These are phyloP conservation scores for Brevimyrus niger DNA, from an alignment of 2,113 vertebrate species.

Conservation along the genomic window DNA sequence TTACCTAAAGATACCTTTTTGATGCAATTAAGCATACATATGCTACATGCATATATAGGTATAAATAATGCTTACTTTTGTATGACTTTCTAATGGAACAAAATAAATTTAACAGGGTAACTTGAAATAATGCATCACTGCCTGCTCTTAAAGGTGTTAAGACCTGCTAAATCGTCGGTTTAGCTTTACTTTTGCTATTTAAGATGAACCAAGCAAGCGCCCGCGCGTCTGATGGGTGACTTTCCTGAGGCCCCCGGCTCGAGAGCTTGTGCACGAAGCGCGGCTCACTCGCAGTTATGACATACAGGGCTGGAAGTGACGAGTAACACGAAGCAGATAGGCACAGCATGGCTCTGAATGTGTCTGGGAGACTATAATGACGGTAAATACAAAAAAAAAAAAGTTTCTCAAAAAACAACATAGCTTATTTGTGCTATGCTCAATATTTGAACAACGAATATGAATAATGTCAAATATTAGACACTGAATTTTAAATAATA, in stretches of 20 bases:
- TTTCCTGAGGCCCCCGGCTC: neutral
- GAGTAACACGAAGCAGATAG: neutral
- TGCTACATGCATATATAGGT: neutral
- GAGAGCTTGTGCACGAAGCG: neutral
- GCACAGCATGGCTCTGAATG: neutral
- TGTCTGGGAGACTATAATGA: neutral
- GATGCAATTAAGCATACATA: neutral
- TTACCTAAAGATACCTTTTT: neutral
- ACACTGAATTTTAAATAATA: neutral
- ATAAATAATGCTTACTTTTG: neutral
- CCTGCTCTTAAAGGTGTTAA: neutral
- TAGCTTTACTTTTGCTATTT: neutral
- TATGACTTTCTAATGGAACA: neutral
- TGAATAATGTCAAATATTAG: neutral
- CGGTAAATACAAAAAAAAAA: neutral
- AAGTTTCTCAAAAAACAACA: neutral
- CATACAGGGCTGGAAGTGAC: neutral
- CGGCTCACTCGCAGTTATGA: constrained; percentile 4
- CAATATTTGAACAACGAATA: neutral
- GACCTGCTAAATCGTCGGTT: neutral
- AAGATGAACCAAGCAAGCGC: neutral
- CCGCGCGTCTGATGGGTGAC: neutral
- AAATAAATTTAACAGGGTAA: neutral
- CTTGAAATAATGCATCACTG: neutral
- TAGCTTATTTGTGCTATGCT: neutral